These are phyloP conservation scores for Parauchenoglanis ngamensis DNA, from an alignment of 2,797 vertebrate genomes.

Conservation along the genomic window DNA sequence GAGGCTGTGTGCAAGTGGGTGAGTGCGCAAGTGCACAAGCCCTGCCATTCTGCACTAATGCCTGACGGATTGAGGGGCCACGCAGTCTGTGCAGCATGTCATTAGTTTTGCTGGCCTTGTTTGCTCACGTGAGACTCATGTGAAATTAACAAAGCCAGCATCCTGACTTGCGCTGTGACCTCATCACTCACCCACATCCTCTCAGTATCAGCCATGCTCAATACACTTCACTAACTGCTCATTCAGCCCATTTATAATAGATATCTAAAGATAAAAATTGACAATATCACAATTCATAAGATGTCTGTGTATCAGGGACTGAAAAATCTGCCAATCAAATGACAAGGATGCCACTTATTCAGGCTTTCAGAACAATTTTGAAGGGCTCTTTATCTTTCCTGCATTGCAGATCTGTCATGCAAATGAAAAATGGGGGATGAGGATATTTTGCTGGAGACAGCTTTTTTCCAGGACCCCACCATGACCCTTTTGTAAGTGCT, in stretches of 20 bases:
- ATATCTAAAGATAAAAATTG: background rate
- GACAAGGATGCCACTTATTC: conserved; percentile 25
- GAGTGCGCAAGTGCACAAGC: conserved; percentile 19
- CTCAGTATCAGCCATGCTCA: conserved; percentile 22
- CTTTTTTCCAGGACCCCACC: conserved; percentile 46
- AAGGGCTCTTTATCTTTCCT: conserved; percentile 40
- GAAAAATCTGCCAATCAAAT: conserved; percentile 28
- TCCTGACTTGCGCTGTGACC: conserved; percentile 36
- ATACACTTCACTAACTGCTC: background rate
- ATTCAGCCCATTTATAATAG: conserved; percentile 13
- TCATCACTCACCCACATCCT: conserved; percentile 37
- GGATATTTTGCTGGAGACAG: conserved; percentile 56
- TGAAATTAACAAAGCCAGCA: conserved; percentile 44
- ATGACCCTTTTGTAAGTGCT: conserved; percentile 46
- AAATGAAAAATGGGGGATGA: conserved; percentile 45
- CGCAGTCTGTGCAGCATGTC: conserved; percentile 18
- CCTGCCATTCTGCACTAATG: conserved; percentile 53
- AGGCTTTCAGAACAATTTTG: conserved; percentile 36
- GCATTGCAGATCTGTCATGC: conserved; percentile 60
- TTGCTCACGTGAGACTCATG: conserved; percentile 35
- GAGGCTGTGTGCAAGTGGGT: conserved; percentile 31
- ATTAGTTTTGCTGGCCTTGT: conserved; percentile 47
- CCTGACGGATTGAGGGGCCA: conserved; percentile 53
- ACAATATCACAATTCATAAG: conserved; percentile 25
- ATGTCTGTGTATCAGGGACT: background rate